Conservation (phyloP, 1,140 invertebrate genomes). For the Nebria ingens region DNA sequence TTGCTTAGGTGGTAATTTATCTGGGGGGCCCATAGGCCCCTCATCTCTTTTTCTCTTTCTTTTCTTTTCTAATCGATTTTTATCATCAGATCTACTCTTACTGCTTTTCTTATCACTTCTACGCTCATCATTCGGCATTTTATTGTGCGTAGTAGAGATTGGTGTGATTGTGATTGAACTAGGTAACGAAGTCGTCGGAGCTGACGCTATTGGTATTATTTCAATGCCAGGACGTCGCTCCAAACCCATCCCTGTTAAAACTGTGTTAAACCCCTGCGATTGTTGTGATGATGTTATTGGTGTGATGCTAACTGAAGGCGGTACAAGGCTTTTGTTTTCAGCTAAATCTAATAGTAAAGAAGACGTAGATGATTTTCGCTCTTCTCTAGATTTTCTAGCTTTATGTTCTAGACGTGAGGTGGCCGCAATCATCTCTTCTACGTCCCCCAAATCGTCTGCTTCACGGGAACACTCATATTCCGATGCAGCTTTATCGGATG, state of each 20-base stretch:
- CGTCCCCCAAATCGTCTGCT: constrained; percentile 41
- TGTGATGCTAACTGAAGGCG: constrained; percentile 69
- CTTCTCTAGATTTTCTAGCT: constrained; percentile 33
- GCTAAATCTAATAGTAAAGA: constrained; percentile 37
- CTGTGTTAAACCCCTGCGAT: constrained; percentile 47
- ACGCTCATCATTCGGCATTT: constrained; percentile 46
- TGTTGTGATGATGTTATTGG: constrained; percentile 45
- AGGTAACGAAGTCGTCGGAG: constrained; percentile 49
- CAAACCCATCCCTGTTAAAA: constrained; percentile 46
- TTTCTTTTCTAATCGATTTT: constrained; percentile 64
- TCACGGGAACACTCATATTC: constrained; percentile 49
- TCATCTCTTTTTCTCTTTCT: constrained; percentile 63
- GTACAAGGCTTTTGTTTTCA: constrained; percentile 50
- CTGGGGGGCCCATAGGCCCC: constrained; percentile 72
- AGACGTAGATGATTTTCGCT: constrained; percentile 33
- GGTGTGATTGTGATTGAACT: constrained; percentile 79
- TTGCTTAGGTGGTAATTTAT: constrained; percentile 61
- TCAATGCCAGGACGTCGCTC: constrained; percentile 66
- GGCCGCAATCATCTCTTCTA: constrained; percentile 42
- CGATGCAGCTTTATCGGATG: constrained; percentile 42
- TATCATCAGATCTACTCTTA: constrained; percentile 45
- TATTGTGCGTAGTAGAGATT: constrained; percentile 48
- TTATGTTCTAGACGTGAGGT: constrained; percentile 25
- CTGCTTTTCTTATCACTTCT: constrained; percentile 52
- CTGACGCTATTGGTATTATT: constrained; percentile 62